These are phyloP conservation scores for Caretta caretta DNA, from an alignment of 2,113 vertebrate genomes.

Conservation along the genomic window DNA sequence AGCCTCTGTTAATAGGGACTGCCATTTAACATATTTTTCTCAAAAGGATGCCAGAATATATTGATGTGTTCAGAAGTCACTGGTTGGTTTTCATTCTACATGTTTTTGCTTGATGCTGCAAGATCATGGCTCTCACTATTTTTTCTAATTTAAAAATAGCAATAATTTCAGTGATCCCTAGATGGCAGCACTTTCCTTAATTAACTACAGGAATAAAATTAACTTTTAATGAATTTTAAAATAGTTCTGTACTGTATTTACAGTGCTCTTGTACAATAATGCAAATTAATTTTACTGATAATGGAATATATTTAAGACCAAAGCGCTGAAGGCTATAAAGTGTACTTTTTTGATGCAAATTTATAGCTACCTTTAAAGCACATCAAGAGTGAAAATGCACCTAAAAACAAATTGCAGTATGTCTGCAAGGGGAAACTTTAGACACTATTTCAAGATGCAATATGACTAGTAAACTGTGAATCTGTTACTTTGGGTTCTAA, in stretches of 20 bases:
- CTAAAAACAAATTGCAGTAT: neutral
- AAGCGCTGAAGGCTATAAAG: neutral
- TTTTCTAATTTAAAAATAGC: neutral
- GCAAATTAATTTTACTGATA: neutral
- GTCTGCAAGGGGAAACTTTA: neutral
- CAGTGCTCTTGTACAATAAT: neutral
- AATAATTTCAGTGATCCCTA: constrained; percentile 53
- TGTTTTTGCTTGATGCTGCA: neutral
- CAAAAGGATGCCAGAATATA: neutral
- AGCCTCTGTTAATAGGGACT: neutral
- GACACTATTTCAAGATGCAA: neutral
- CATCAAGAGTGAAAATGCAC: neutral
- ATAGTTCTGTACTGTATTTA: neutral
- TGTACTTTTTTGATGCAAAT: neutral
- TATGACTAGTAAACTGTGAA: neutral
- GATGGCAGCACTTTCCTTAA: constrained; percentile 70
- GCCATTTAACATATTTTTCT: neutral
- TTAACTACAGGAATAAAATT: neutral
- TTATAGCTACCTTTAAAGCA: neutral
- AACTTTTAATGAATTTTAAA: neutral
- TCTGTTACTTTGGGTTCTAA: neutral
- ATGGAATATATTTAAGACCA: neutral
- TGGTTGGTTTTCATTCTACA: neutral
- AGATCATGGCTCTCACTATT: neutral
- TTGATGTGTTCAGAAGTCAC: neutral